Conservation (phyloP, 2,797 vertebrate genomes). For the Acrossocheilus wenchowensis region DNA sequence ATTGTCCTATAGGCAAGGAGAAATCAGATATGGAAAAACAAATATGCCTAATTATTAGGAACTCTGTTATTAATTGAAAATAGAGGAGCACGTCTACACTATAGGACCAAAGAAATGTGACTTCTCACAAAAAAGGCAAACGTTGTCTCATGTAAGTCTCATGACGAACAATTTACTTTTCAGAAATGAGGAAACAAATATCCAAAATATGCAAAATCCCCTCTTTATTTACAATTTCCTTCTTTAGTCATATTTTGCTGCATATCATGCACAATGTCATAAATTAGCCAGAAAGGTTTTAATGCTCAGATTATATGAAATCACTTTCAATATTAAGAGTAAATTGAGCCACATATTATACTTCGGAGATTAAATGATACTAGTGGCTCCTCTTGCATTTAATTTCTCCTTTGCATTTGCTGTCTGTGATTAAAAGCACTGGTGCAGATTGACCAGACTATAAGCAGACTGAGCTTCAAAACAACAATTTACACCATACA, state of each 20-base stretch:
- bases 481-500: neutral
- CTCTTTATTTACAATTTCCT: neutral
- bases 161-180: neutral
- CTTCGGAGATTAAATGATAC: neutral
- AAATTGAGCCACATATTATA: neutral
- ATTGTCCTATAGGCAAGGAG: no score
- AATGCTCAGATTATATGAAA: neutral
- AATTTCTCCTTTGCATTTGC: neutral
- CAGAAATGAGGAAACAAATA: neutral
- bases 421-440: neutral
- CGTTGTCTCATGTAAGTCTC: neutral
- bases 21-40: no score
- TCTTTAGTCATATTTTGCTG: neutral
- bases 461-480: neutral
- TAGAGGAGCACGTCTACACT: no score
- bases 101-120: no score
- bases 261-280: neutral
- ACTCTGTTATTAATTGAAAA: no score
- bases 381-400: neutral
- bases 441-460: neutral
- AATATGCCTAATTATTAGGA: no score
- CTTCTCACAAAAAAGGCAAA: no score
- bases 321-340: neutral
- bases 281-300: neutral
- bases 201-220: neutral